A percentile compares a stretch with the other conserved stretches of the same genome.
phyloP scores from a whole-genome alignment of 2,113 vertebrate genomes.

The Polypterus senegalus region DNA sequence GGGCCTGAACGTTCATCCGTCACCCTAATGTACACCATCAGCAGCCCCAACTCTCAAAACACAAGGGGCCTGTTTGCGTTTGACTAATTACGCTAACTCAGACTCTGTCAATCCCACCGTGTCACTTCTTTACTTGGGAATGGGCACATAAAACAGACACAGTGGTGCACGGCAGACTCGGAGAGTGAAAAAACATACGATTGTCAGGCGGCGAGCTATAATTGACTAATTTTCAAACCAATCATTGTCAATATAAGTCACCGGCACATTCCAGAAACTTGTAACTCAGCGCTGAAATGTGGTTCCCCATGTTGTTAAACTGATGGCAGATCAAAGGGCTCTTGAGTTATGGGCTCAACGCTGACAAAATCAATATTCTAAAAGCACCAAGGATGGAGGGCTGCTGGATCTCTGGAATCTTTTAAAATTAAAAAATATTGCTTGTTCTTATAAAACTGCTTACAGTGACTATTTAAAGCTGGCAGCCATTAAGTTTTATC shows the following conservation, averaged over 20 bases:
- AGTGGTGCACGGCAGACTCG: conserved; percentile 20
- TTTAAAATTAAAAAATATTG: conserved; percentile 76
- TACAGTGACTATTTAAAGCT: conserved; percentile 66
- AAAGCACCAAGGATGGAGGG: conserved; percentile 49
- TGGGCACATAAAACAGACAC: conserved; percentile 44
- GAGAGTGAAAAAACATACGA: conserved; percentile 30
- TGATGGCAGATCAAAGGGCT: conserved; percentile 56
- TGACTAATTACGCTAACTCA: conserved; percentile 36
- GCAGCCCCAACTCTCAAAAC: too few relatives aligned
- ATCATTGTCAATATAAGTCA: conserved; percentile 84
- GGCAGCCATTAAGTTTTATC: conserved; percentile 70
- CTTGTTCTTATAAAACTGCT: conserved; percentile 68
- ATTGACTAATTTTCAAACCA: conserved; percentile 77
- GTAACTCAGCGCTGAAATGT: conserved; percentile 55
- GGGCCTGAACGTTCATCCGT: too few relatives aligned
- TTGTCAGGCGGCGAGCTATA: conserved; percentile 69
- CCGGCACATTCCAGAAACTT: conserved; percentile 48
- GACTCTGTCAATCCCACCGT: conserved; percentile 37
- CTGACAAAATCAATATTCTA: conserved; percentile 63
- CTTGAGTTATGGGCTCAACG: conserved; percentile 64
- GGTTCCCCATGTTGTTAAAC: conserved; percentile 55
- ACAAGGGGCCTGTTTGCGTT: conserved; percentile 12
- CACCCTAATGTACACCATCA: too few relatives aligned
- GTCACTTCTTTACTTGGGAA: conserved; percentile 41
- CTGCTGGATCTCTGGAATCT: conserved; percentile 57